Evolutionary conservation across 2,113 vertebrate species (phyloP).

Genomic region (Orycteropus afer): DNA sequence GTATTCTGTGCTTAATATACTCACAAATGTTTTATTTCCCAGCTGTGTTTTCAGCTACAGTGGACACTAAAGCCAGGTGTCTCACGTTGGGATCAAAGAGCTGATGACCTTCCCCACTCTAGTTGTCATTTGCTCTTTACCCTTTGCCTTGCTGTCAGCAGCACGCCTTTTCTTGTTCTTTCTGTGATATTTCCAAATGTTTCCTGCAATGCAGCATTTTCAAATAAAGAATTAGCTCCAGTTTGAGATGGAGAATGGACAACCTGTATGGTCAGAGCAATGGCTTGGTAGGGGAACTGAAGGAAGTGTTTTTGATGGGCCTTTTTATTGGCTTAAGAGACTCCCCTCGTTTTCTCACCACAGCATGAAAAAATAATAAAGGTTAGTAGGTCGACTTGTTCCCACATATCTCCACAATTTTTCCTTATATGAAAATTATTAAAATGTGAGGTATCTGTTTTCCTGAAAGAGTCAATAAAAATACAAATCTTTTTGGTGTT

Average conservation of each 20-base stretch:
- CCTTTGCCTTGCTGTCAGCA: neutral
- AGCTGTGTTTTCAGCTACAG: neutral
- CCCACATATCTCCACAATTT: neutral
- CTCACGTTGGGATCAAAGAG: neutral
- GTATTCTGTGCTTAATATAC: neutral
- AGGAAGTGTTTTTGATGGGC: slow-evolving; percentile 55
- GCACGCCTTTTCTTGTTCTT: neutral
- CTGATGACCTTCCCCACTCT: neutral
- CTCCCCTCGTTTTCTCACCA: slow-evolving; percentile 40
- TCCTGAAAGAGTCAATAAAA: neutral
- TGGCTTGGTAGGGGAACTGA: slow-evolving; percentile 27
- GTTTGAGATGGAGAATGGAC: neutral
- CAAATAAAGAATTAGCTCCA: neutral
- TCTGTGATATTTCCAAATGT: neutral
- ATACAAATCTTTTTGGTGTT: neutral
- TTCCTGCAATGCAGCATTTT: neutral
- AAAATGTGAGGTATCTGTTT: neutral
- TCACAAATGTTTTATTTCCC: neutral
- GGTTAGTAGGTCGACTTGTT: neutral
- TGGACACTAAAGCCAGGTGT: neutral
- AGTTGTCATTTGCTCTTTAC: neutral
- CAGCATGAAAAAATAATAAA: neutral
- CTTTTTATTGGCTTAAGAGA: slow-evolving; percentile 70
- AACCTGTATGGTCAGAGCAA: neutral
- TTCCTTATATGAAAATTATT: slow-evolving; percentile 29